phyloP scores from a whole-genome alignment of 2,113 vertebrate genomes.

The Mugil cephalus region DNA sequence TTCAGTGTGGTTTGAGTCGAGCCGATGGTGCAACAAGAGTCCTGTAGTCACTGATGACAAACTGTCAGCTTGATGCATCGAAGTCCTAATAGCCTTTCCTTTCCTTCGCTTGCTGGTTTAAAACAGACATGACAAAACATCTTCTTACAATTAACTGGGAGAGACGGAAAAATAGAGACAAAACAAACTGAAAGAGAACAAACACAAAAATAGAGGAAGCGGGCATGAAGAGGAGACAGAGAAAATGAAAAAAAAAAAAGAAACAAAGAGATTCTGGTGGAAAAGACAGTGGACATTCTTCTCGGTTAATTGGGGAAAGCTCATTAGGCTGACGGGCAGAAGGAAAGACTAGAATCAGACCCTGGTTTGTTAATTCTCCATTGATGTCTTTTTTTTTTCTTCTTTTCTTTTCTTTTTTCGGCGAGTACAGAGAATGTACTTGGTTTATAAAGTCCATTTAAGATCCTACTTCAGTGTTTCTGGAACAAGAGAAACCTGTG shows the following conservation, averaged over 20 bases:
- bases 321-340: slow-evolving; percentile 64
- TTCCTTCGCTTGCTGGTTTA: slow-evolving; percentile 22
- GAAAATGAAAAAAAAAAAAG: slow-evolving; percentile 9
- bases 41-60: not conserved
- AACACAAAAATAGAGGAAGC: slow-evolving; percentile 14
- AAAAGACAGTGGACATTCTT: slow-evolving; percentile 56
- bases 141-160: slow-evolving; percentile 47
- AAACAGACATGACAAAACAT: slow-evolving; percentile 60
- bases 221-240: slow-evolving; percentile 3
- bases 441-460: too few species aligned
- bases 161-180: slow-evolving; percentile 5
- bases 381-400: not conserved
- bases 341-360: slow-evolving; percentile 57
- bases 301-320: slow-evolving; percentile 63
- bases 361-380: slow-evolving; percentile 40
- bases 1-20: too few species aligned
- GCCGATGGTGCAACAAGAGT: not conserved
- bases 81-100: slow-evolving; percentile 25
- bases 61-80: slow-evolving; percentile 31
- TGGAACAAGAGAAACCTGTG: too few species aligned
- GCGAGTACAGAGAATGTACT: not conserved
- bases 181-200: slow-evolving; percentile 25
- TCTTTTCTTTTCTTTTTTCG: slow-evolving; percentile 1
- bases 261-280: slow-evolving; percentile 26
- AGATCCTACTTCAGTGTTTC: too few species aligned